Evolutionary conservation across 2,888 invertebrate species (phyloP).

Genomic region (Melanchra persicariae): DNA sequence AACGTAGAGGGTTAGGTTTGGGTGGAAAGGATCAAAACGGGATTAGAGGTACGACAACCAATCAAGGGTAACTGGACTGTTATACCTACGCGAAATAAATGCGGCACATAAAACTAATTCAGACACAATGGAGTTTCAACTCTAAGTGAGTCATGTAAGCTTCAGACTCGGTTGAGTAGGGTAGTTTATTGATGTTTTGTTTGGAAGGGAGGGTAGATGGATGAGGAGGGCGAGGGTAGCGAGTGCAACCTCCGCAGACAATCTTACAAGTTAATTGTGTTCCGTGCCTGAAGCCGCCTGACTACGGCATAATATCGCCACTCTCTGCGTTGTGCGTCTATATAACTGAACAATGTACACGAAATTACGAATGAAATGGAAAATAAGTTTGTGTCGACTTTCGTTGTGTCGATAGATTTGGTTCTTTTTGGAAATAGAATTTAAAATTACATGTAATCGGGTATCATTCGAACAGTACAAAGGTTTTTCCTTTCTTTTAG

Average conservation of each 20-base stretch:
- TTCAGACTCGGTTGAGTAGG: constrained; percentile 67
- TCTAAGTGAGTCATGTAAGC: constrained; percentile 68
- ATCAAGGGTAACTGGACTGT: constrained; percentile 92
- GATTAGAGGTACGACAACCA: constrained; percentile 93
- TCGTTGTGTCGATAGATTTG: background rate
- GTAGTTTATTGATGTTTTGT: constrained; percentile 90
- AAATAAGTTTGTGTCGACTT: constrained; percentile 27
- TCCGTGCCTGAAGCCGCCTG: constrained; percentile 88
- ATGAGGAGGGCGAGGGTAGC: constrained; percentile 86
- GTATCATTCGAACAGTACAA: background rate
- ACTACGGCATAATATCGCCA: constrained; percentile 89
- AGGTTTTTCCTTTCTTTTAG: background rate
- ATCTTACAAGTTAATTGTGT: constrained; percentile 91
- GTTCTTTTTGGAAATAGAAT: background rate
- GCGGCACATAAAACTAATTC: constrained; percentile 89
- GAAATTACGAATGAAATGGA: constrained; percentile 26
- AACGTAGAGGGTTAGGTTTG: constrained; percentile 90
- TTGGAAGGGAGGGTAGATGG: constrained; percentile 89
- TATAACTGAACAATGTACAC: constrained; percentile 62
- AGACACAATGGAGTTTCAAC: constrained; percentile 66
- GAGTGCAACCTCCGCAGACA: constrained; percentile 90
- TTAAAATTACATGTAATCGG: background rate
- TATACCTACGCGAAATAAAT: constrained; percentile 91
- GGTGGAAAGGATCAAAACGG: constrained; percentile 93
- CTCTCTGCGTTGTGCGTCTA: constrained; percentile 69